Percentiles rank a stretch among this genome's conserved stretches.
These are phyloP conservation scores for Phocides pigmalion DNA, from an alignment of 1,140 invertebrate species.

Conservation along the genomic window DNA sequence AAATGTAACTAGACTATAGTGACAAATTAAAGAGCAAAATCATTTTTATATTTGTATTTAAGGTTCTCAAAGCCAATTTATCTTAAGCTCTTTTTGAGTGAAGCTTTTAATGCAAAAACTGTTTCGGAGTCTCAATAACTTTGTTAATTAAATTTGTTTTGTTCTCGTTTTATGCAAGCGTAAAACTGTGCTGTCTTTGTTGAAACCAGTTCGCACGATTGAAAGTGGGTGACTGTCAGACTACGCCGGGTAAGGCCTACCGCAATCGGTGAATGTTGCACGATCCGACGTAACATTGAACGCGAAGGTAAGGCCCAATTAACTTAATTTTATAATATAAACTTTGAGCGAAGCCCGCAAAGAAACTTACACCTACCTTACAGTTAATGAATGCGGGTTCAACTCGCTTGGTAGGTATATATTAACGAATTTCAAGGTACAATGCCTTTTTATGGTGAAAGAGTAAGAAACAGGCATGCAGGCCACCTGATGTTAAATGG, in stretches of 20 bases:
- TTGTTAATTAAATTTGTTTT: constrained; percentile 17
- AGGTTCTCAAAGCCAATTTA: not conserved
- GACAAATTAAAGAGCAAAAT: not conserved
- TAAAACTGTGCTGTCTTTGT: constrained; percentile 57
- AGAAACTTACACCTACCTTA: constrained; percentile 1
- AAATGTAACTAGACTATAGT: not conserved
- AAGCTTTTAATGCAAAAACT: not conserved
- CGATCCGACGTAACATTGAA: constrained; percentile 62
- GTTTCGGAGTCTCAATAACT: constrained; percentile 1
- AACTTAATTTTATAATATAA: constrained; percentile 57
- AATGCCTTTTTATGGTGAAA: too few relatives aligned
- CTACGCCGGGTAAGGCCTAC: constrained; percentile 51
- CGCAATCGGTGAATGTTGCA: constrained; percentile 55
- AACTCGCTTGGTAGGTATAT: not conserved
- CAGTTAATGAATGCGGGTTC: not conserved
- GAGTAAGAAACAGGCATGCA: too few relatives aligned
- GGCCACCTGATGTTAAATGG: too few relatives aligned
- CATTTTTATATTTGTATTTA: not conserved
- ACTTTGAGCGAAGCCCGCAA: constrained; percentile 10
- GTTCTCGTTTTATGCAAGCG: constrained; percentile 21
- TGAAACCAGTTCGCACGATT: constrained; percentile 58
- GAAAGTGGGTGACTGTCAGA: constrained; percentile 73
- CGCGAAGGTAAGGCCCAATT: constrained; percentile 70
- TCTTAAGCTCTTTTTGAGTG: not conserved
- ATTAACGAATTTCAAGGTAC: not conserved